A percentile compares a stretch with the other conserved stretches of the same genome.
These are phyloP conservation scores for Misgurnus mizolepis DNA, from an alignment of 2,113 vertebrate species.

Conservation along the genomic window DNA sequence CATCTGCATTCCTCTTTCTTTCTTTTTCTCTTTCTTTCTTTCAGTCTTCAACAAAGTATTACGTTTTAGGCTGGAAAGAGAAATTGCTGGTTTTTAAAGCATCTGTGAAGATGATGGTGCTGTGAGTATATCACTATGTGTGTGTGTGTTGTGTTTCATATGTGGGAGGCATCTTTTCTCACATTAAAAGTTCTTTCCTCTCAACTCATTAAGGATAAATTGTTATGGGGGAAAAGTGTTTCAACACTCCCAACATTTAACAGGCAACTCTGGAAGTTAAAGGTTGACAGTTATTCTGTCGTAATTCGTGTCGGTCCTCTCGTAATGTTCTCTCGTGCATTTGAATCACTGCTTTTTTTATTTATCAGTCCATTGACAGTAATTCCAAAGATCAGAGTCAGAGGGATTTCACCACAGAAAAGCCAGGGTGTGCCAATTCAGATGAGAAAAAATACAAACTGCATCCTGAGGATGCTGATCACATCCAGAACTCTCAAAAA, in stretches of 20 bases:
- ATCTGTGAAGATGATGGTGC: too few relatives aligned
- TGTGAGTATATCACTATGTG: too few relatives aligned
- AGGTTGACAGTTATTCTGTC: too few relatives aligned
- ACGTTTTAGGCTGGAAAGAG: too few relatives aligned
- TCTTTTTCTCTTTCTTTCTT: background rate
- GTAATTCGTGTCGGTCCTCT: background rate
- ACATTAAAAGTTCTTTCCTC: too few relatives aligned
- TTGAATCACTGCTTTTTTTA: conserved; percentile 12
- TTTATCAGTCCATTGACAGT: background rate
- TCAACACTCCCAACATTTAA: too few relatives aligned
- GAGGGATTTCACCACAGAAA: conserved; percentile 41
- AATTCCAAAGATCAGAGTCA: conserved; percentile 18
- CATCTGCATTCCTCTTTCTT: background rate
- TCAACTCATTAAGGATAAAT: too few relatives aligned
- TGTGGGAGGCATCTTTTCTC: too few relatives aligned
- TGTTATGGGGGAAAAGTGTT: too few relatives aligned
- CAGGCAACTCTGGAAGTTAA: too few relatives aligned
- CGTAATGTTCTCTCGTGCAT: background rate
- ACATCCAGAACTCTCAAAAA: conserved; percentile 44
- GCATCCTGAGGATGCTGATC: conserved; percentile 34
- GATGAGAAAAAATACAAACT: conserved; percentile 47
- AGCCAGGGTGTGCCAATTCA: conserved; percentile 39
- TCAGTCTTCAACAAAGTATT: background rate
- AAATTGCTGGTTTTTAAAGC: too few relatives aligned
- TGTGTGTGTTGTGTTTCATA: too few relatives aligned